phyloP scores from a whole-genome alignment of 2,113 vertebrate species.

The Nothoprocta perdicaria region DNA sequence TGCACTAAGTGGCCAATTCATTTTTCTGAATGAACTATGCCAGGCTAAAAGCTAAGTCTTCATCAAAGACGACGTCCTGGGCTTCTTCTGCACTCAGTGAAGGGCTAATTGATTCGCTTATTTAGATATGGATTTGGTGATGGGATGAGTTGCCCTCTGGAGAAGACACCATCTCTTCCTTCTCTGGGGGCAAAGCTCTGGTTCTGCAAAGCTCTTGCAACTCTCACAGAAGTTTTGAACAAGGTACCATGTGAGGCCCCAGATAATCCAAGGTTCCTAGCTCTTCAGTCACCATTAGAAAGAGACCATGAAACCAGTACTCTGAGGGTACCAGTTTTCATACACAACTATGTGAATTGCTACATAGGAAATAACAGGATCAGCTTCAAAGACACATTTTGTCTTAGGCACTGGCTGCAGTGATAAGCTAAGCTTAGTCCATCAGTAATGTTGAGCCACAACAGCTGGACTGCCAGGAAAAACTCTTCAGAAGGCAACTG shows the following conservation, averaged over 20 bases:
- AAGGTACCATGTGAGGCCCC: neutral
- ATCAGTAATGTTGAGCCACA: neutral
- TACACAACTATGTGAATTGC: neutral
- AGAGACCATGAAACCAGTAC: neutral
- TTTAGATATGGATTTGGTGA: neutral
- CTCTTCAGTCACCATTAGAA: neutral
- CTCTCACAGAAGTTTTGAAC: neutral
- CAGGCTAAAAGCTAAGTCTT: neutral
- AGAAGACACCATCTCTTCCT: neutral
- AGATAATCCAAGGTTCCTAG: neutral
- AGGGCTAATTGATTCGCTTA: neutral
- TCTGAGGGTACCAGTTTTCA: neutral
- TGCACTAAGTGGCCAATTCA: neutral
- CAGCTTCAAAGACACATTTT: neutral
- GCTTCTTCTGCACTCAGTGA: neutral
- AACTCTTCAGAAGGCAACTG: neutral
- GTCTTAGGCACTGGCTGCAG: neutral
- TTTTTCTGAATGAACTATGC: neutral
- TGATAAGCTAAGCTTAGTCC: neutral
- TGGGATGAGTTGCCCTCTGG: neutral
- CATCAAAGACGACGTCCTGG: neutral
- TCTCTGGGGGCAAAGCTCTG: neutral
- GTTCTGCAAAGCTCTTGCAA: neutral
- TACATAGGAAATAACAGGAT: neutral
- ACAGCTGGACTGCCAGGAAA: neutral